Conservation (phyloP, 2,113 vertebrate genomes). For the Reinhardtius hippoglossoides region DNA sequence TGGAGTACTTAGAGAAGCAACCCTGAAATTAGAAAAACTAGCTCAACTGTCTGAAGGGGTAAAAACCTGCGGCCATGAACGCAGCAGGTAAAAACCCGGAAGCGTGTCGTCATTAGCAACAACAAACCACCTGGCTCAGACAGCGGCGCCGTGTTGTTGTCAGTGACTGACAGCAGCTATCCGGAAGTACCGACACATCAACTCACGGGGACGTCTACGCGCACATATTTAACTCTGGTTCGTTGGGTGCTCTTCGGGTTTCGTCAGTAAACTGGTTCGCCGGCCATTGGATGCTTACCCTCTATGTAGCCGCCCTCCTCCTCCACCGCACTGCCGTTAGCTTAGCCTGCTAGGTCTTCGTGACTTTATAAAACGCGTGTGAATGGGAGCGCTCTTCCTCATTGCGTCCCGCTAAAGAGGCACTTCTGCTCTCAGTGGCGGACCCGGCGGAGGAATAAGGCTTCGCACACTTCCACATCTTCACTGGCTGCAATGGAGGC, state of each 20-base stretch:
- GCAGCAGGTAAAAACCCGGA: constrained; percentile 46
- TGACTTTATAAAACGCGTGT: constrained; percentile 23
- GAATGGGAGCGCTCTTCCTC: constrained; percentile 38
- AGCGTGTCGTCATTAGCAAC: constrained; percentile 63
- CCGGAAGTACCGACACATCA: neutral
- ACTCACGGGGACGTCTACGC: neutral
- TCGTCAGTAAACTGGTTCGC: accelerated
- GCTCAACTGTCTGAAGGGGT: accelerated
- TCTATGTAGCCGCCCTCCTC: neutral
- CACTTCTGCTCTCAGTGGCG: constrained; percentile 51
- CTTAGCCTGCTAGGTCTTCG: constrained; percentile 36
- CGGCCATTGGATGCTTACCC: neutral
- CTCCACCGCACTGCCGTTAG: constrained; percentile 31
- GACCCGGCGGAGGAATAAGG: constrained; percentile 7
- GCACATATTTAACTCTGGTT: neutral
- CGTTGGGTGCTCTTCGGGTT: neutral
- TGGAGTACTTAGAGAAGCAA: neutral
- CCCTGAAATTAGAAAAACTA: neutral
- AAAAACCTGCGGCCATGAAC: constrained; percentile 3
- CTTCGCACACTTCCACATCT: neutral
- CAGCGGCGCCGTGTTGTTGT: neutral
- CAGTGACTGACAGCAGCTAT: neutral
- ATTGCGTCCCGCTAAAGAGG: constrained; percentile 3
- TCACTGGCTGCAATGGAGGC: constrained; percentile 74
- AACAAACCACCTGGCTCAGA: constrained; percentile 61